phyloP scores from a whole-genome alignment of 2,797 vertebrate species.

The Karalla daura region DNA sequence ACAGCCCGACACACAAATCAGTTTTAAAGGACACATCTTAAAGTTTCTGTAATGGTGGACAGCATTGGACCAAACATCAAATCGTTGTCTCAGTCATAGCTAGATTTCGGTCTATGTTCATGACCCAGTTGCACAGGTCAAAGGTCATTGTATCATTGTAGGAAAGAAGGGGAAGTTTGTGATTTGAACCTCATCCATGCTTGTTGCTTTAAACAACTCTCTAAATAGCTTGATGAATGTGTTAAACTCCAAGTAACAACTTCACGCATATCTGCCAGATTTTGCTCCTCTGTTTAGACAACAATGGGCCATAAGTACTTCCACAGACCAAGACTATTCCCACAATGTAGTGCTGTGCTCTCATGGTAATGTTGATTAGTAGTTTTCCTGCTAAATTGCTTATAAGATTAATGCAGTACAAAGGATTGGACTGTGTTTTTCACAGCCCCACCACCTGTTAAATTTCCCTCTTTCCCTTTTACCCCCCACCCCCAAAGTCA shows the following conservation, averaged over 20 bases:
- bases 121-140: background rate
- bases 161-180: background rate
- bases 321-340: background rate
- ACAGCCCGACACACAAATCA: background rate
- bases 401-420: background rate
- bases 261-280: background rate
- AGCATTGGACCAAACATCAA: background rate
- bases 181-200: background rate
- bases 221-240: no score
- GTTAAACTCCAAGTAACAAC: background rate
- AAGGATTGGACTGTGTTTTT: constrained; percentile 37
- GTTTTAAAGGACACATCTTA: background rate
- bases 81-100: no score
- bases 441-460: constrained; percentile 72
- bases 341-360: no score
- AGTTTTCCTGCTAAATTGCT: background rate
- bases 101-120: background rate
- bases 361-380: background rate
- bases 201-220: background rate
- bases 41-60: background rate
- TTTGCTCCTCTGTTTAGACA: background rate
- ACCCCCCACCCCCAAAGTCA: constrained; percentile 76
- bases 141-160: background rate
- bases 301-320: background rate
- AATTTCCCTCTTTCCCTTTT: constrained; percentile 72